A percentile compares a stretch with the other conserved stretches of the same genome.
These are phyloP conservation scores for Albula goreensis DNA, from an alignment of 2,113 vertebrate genomes.

Conservation along the genomic window DNA sequence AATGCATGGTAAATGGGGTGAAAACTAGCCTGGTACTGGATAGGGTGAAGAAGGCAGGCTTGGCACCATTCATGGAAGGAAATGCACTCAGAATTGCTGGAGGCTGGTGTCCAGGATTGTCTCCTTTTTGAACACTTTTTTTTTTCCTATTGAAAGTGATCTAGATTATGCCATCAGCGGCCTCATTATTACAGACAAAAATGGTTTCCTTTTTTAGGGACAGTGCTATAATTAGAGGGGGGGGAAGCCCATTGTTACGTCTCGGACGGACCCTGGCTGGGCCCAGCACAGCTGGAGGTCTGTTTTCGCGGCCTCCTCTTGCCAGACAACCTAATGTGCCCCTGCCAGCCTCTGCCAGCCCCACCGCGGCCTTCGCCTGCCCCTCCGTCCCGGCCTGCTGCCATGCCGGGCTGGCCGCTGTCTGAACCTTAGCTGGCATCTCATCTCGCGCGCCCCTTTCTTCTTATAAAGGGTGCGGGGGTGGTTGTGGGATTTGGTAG, in stretches of 20 bases:
- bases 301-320: conserved; percentile 42
- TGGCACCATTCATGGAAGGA: background rate
- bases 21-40: conserved; percentile 31
- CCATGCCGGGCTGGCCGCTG: conserved; percentile 33
- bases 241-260: conserved; percentile 50
- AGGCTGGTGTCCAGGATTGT: background rate
- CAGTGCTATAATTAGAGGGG: conserved; percentile 59
- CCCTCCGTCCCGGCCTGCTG: conserved; percentile 24
- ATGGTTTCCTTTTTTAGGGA: conserved; percentile 34
- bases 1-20: conserved; percentile 27
- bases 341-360: conserved; percentile 31
- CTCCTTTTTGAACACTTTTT: background rate
- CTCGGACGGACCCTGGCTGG: conserved; percentile 47
- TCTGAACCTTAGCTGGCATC: conserved; percentile 20
- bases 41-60: background rate
- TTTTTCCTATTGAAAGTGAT: conserved; percentile 18
- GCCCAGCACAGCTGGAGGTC: conserved; percentile 59
- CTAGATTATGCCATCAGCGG: conserved; percentile 16
- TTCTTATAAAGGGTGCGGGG: background rate
- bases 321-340: conserved; percentile 20
- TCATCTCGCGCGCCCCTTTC: background rate
- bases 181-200: conserved; percentile 25
- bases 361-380: conserved; percentile 42
- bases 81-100: background rate
- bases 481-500: background rate